Evolutionary conservation across 2,888 invertebrate species (phyloP).

Genomic region (Napeogenes inachia): DNA sequence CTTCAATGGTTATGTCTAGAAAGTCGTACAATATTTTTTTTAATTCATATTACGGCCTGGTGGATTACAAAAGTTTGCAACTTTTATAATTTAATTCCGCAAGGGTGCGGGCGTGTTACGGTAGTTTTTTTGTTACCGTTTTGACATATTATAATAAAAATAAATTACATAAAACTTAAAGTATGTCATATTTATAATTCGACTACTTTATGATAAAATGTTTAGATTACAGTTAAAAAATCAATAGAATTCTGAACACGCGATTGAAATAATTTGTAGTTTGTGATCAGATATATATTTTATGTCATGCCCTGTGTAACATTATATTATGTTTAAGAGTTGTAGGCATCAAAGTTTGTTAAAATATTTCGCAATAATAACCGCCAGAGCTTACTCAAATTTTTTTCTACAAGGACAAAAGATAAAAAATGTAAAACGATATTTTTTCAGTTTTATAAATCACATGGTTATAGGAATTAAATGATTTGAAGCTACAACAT

Average conservation of each 20-base stretch:
- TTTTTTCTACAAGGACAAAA: too few species aligned
- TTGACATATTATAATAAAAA: constrained; percentile 8
- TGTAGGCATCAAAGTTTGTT: too few species aligned
- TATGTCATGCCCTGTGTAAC: too few species aligned
- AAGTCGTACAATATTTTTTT: constrained; percentile 29
- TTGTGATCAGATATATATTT: constrained; percentile 7
- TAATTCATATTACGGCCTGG: constrained; percentile 39
- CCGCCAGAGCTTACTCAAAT: too few species aligned
- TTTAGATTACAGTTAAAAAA: constrained; percentile 37
- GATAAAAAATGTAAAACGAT: too few species aligned
- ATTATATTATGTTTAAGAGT: too few species aligned
- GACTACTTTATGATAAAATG: not conserved
- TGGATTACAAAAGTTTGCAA: constrained; percentile 29
- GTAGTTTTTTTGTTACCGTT: constrained; percentile 21
- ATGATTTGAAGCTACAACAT: not conserved
- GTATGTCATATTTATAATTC: not conserved
- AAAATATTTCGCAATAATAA: too few species aligned
- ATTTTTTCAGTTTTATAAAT: too few species aligned
- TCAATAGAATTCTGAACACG: constrained; percentile 42
- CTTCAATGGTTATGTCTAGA: constrained; percentile 25
- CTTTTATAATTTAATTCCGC: constrained; percentile 30
- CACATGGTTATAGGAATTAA: too few species aligned
- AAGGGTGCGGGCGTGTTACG: constrained; percentile 53
- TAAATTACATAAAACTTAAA: constrained; percentile 9
- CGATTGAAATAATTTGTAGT: constrained; percentile 32